These are phyloP conservation scores for Nibea coibor DNA, from an alignment of 2,113 vertebrate species.

Conservation along the genomic window DNA sequence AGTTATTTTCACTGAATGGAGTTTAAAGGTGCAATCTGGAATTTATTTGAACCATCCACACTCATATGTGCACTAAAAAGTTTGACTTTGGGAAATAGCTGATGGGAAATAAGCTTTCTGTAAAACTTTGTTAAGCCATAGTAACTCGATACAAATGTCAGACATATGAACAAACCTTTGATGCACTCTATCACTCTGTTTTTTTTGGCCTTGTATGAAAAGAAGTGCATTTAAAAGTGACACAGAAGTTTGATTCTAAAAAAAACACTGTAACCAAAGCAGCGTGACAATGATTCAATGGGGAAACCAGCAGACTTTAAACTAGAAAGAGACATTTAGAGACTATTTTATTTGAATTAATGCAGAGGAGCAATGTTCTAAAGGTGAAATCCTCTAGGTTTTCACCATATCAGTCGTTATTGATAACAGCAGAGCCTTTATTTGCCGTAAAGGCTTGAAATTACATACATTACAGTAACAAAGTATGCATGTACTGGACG, in stretches of 20 bases:
- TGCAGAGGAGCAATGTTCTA: neutral
- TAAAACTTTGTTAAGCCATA: constrained; percentile 32
- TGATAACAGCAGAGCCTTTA: neutral
- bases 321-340: neutral
- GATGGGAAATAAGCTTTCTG: constrained; percentile 51
- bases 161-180: constrained; percentile 23
- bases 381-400: neutral
- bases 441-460: neutral
- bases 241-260: neutral
- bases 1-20: constrained; percentile 57
- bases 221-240: neutral
- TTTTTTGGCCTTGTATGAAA: constrained; percentile 22
- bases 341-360: neutral
- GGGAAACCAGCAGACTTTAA: neutral
- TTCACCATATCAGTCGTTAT: neutral
- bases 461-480: neutral
- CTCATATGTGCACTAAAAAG: constrained; percentile 34
- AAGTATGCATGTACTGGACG: neutral
- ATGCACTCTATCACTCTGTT: constrained; percentile 9
- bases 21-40: constrained; percentile 73
- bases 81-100: constrained; percentile 39
- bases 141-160: constrained; percentile 52
- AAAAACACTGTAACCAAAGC: neutral
- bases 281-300: neutral
- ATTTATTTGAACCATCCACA: constrained; percentile 56